Percentiles rank a stretch among this genome's conserved stretches.
These are phyloP conservation scores for Caloenas nicobarica DNA, from an alignment of 2,113 vertebrate species.

Conservation along the genomic window DNA sequence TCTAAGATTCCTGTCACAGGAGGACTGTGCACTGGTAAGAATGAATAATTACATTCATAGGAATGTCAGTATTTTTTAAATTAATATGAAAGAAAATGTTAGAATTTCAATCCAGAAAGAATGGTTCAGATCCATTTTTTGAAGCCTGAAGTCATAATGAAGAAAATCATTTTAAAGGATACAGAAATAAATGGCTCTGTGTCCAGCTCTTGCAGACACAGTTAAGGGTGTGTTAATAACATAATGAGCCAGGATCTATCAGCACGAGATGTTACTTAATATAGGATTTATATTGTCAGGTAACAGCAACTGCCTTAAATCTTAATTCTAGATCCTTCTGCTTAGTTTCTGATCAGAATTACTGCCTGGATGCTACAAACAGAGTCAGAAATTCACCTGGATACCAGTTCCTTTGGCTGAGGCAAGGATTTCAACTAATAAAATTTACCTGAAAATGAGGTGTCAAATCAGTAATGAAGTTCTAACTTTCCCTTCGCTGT, in stretches of 20 bases:
- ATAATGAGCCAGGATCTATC: background rate
- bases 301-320: background rate
- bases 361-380: background rate
- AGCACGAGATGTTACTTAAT: background rate
- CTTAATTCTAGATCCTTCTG: background rate
- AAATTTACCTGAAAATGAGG: background rate
- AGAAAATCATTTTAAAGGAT: background rate
- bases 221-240: background rate
- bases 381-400: background rate
- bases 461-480: background rate
- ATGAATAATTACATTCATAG: background rate
- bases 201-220: background rate
- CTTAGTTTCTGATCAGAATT: background rate
- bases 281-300: background rate
- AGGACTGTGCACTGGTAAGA: background rate
- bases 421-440: background rate
- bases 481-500: background rate
- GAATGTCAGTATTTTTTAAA: background rate
- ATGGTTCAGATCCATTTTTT: background rate
- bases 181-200: background rate
- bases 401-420: background rate
- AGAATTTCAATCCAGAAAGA: background rate
- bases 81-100: background rate
- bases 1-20: slow-evolving; percentile 8
- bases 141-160: background rate